A percentile compares a stretch with the other conserved stretches of the same genome.
These are phyloP conservation scores for Pemphredon lugubris DNA, from an alignment of 2,888 invertebrate species.

Conservation along the genomic window DNA sequence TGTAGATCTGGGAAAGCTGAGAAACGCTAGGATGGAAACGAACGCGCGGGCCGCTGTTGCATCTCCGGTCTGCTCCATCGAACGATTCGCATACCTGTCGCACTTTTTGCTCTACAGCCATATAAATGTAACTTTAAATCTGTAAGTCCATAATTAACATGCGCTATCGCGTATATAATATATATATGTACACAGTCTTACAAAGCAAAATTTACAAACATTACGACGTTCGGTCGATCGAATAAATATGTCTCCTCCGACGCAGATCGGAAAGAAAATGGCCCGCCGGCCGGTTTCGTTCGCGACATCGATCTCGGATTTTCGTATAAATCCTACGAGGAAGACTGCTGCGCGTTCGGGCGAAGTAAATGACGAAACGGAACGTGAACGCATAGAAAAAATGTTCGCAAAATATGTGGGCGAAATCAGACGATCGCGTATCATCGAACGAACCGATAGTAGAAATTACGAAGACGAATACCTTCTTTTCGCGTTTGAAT, in stretches of 20 bases:
- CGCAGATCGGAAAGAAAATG: constrained; percentile 36
- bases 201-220: constrained; percentile 82
- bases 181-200: constrained; percentile 82
- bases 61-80: constrained; percentile 22
- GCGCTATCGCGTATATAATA: constrained; percentile 73
- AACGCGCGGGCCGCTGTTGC: not conserved
- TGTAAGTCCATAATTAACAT: constrained; percentile 61
- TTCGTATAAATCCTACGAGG: constrained; percentile 11
- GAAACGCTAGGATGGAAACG: not conserved
- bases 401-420: too few relatives aligned
- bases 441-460: not conserved
- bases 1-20: not conserved
- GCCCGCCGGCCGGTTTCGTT: constrained; percentile 16
- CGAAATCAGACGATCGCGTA: too few relatives aligned
- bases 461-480: not conserved
- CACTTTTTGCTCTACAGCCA: constrained; percentile 37
- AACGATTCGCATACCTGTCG: constrained; percentile 20
- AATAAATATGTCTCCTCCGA: constrained; percentile 66
- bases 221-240: constrained; percentile 76
- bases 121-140: constrained; percentile 55
- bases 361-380: too few relatives aligned
- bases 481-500: not conserved
- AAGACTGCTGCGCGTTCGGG: constrained; percentile 29
- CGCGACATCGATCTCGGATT: constrained; percentile 25
- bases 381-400: too few relatives aligned